These are phyloP conservation scores for Nemopilema nomurai DNA, from an alignment of 30 jellyfish, hydroid and myxozoan genomes.

Conservation along the genomic window DNA sequence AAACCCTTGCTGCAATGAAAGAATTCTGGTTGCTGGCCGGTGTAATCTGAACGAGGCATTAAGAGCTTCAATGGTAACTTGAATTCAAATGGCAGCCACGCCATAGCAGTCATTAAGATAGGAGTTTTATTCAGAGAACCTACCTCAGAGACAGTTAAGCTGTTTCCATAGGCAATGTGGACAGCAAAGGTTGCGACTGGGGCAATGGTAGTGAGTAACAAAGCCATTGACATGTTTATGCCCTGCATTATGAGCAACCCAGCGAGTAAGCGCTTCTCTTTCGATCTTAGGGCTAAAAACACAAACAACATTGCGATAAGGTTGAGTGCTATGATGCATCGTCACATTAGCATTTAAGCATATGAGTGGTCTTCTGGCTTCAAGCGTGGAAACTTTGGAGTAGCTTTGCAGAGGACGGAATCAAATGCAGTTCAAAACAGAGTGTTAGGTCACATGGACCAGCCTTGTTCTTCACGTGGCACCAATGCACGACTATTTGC, in stretches of 20 bases:
- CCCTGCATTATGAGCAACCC: conserved; percentile 46
- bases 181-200: conserved; percentile 69
- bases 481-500: not conserved
- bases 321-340: no score
- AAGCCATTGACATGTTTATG: conserved; percentile 47
- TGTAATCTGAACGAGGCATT: no score
- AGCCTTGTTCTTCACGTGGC: not conserved
- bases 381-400: no score
- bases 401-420: no score
- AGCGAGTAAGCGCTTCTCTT: conserved; percentile 53
- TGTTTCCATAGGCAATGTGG: conserved; percentile 65
- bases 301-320: no score
- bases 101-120: not conserved
- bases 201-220: conserved; percentile 43
- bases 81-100: not conserved
- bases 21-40: no score
- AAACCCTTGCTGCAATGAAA: no score
- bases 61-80: no score
- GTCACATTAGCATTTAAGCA: not conserved
- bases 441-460: no score
- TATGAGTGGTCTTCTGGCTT: no score
- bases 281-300: conserved; percentile 9
- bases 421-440: no score
- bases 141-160: conserved; percentile 71
- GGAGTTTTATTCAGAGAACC: not conserved